phyloP scores from a whole-genome alignment of 2,797 vertebrate genomes.

The Lacerta bilineata region DNA sequence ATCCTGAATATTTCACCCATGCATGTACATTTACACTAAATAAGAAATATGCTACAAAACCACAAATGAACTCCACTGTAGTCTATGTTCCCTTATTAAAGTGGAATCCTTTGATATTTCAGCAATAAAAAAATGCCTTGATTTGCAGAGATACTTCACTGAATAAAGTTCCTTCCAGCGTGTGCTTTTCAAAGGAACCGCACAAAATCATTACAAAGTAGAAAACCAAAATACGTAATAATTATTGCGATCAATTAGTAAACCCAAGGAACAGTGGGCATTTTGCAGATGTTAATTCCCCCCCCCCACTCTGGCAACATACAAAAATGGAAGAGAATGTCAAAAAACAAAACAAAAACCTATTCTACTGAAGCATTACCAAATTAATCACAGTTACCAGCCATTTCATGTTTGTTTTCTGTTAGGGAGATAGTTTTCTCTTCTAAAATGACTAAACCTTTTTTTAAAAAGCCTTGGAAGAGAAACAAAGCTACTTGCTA shows the following conservation, averaged over 20 bases:
- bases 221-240: slow-evolving; percentile 11
- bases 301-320: background rate
- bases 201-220: slow-evolving; percentile 34
- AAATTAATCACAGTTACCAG: slow-evolving; percentile 33
- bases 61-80: slow-evolving; percentile 47
- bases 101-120: slow-evolving; percentile 56
- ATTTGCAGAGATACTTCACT: slow-evolving; percentile 44
- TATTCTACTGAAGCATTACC: slow-evolving; percentile 9
- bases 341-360: background rate
- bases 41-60: slow-evolving; percentile 55
- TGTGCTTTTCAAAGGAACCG: slow-evolving; percentile 35
- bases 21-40: slow-evolving; percentile 48
- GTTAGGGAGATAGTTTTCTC: background rate
- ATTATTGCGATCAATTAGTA: slow-evolving; percentile 31
- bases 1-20: slow-evolving; percentile 57
- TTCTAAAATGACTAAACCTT: slow-evolving; percentile 1
- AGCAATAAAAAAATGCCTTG: slow-evolving; percentile 55
- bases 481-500: slow-evolving; percentile 55
- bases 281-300: slow-evolving; percentile 26
- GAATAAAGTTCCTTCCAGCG: slow-evolving; percentile 53
- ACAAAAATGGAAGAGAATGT: slow-evolving; percentile 26
- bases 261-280: background rate
- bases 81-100: slow-evolving; percentile 41
- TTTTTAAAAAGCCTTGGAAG: slow-evolving; percentile 1
- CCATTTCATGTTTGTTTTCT: slow-evolving; percentile 21